Conservation (phyloP, 2,113 vertebrate species). For the Eretmochelys imbricata region DNA sequence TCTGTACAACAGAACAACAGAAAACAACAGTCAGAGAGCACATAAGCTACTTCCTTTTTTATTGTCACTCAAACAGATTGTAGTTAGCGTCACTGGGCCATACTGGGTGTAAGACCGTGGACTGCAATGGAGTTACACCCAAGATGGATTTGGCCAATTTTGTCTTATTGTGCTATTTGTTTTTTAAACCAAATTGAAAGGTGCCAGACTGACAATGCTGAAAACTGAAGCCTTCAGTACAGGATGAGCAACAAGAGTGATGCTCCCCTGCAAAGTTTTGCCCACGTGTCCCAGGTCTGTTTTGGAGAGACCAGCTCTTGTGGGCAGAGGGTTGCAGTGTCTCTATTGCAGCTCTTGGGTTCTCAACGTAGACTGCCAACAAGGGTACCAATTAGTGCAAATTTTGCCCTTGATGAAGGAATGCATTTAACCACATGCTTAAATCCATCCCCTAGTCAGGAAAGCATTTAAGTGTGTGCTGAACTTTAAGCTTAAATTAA, state of each 20-base stretch:
- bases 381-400: background rate
- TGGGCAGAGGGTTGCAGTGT: background rate
- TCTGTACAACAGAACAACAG: slow-evolving; percentile 73
- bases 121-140: background rate
- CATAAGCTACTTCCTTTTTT: background rate
- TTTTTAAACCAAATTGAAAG: background rate
- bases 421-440: background rate
- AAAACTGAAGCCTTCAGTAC: background rate
- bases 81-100: background rate
- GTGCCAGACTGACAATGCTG: background rate
- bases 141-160: background rate
- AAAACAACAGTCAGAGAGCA: background rate
- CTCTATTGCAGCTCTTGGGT: background rate
- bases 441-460: background rate
- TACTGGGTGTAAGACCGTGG: background rate
- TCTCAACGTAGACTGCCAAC: background rate
- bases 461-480: background rate
- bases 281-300: fast-evolving
- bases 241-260: background rate
- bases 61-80: background rate
- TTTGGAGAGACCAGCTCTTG: background rate
- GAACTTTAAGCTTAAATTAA: background rate
- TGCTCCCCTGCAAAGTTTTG: background rate
- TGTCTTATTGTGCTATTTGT: background rate
- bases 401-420: background rate